Percentiles rank a stretch among this genome's conserved stretches.
phyloP scores from a whole-genome alignment of 2,113 vertebrate genomes.

The Columba livia region DNA sequence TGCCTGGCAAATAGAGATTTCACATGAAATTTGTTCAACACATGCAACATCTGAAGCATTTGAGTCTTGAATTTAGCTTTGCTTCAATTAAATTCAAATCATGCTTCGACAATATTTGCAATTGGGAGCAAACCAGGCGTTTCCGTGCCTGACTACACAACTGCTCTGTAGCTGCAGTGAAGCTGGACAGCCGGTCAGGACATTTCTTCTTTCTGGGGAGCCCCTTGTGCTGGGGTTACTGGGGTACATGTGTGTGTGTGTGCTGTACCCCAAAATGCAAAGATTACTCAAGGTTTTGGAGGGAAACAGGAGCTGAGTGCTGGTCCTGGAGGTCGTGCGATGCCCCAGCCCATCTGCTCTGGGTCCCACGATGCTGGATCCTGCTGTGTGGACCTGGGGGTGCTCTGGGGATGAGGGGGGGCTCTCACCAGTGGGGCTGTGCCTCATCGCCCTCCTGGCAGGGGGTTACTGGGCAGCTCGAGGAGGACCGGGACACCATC shows the following conservation, averaged over 20 bases:
- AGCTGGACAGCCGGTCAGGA: neutral
- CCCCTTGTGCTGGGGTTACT: neutral
- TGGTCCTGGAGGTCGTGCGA: accelerated
- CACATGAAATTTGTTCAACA: neutral
- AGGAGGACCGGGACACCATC: neutral
- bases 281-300: neutral
- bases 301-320: neutral
- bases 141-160: accelerated
- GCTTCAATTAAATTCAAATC: neutral
- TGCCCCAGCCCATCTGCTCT: too few species aligned
- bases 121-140: neutral
- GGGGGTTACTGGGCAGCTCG: accelerated
- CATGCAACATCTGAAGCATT: accelerated
- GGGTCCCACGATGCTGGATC: neutral
- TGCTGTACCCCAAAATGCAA: neutral
- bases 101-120: neutral
- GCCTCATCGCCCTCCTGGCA: accelerated
- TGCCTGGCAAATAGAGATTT: neutral
- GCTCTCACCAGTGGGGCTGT: neutral
- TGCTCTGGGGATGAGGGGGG: too few species aligned
- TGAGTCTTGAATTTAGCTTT: neutral
- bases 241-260: accelerated
- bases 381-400: accelerated
- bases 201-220: neutral
- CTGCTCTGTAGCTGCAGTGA: neutral